Base-by-base conservation (phyloP, 2,797 vertebrate genomes). In the Botia almorhae region DNA sequence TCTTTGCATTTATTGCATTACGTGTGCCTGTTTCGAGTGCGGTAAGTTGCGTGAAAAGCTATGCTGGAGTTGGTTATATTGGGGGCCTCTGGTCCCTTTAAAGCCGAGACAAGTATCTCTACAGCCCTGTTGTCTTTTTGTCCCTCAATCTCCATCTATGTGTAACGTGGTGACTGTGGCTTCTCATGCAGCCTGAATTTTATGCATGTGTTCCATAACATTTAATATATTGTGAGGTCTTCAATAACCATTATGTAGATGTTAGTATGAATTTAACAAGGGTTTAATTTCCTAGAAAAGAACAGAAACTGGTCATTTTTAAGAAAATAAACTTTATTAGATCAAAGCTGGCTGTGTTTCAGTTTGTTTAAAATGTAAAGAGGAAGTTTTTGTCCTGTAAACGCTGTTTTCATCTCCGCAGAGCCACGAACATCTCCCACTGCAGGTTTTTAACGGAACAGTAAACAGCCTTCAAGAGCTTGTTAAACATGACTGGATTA, bases 151-250 rank as follows among this genome's bases (percentile, higher is more conserved):
- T 60, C 39, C 71, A 74, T 79, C 95, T 94, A 93, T 94, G 96
- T 98, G 97, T 98, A 98, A 98, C 96, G 93, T 94, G 97, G 97
- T 99, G 97, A 99, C 98, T 97, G 96, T 98, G 98, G 97, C 96
- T 97, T 98, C 95, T 97, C 97, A 98, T 96, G 97, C 97, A 96
- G 97, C 98, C 96, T 98, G 97, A 97, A 98, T 97, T 97, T 96
- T 98, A 99, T 99, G 98, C 98, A 99, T 98, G 98, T 98, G 98
- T 99, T 98, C 95, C 97, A 99, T 98, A 99, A 98, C 97, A 99
- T 99, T 99, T 99, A 99, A 99, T 99, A 99, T 99, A 99, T 99
- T 99, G 98, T 99, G 98, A 96, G 98, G 97, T 99, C 98, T 96
- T 98, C 97, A 98, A 99, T 98, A 99, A 99, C 97, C 97, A 98